A percentile compares a stretch with the other conserved stretches of the same genome.
Evolutionary conservation across 2,113 vertebrate genomes (phyloP).

Genomic region (Equus quagga): DNA sequence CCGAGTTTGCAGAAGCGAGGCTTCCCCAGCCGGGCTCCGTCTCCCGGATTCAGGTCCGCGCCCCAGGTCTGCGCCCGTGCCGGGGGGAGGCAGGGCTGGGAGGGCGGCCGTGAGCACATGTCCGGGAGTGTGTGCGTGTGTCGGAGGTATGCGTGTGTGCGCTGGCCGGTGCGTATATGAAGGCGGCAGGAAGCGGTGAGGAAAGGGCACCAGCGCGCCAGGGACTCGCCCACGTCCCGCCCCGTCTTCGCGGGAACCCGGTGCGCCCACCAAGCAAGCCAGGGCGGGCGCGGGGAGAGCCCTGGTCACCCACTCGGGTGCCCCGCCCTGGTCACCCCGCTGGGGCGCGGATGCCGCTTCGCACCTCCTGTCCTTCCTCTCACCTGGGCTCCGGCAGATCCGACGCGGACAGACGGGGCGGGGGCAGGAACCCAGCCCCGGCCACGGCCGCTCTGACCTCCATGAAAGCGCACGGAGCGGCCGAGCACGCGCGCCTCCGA

Average conservation of each 20-base stretch:
- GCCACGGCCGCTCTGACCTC: not conserved
- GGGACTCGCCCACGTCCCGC: not conserved
- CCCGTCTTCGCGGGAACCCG: not conserved
- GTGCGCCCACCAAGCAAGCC: not conserved
- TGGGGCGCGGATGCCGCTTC: not conserved
- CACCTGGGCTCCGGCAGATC: not conserved
- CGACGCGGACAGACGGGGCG: not conserved
- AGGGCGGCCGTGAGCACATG: not conserved
- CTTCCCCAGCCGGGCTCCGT: not conserved
- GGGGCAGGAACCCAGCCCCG: not conserved
- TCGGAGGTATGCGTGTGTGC: fast-evolving
- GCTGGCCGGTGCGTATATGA: not conserved
- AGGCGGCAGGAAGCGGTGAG: not conserved
- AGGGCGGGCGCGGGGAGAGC: not conserved
- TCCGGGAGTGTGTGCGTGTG: not conserved
- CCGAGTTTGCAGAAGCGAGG: not conserved
- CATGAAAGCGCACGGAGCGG: not conserved
- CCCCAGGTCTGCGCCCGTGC: fast-evolving
- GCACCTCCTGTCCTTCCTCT: not conserved
- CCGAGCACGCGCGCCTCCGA: not conserved
- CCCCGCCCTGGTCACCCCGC: not conserved
- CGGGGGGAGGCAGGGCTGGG: not conserved
- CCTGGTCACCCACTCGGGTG: not conserved
- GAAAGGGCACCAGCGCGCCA: not conserved
- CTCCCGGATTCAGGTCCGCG: not conserved